Evolutionary conservation across 2,888 invertebrate genomes (phyloP), one percentile per base, ranked within the genome.

Genomic region (Dendrolimus houi): DNA sequence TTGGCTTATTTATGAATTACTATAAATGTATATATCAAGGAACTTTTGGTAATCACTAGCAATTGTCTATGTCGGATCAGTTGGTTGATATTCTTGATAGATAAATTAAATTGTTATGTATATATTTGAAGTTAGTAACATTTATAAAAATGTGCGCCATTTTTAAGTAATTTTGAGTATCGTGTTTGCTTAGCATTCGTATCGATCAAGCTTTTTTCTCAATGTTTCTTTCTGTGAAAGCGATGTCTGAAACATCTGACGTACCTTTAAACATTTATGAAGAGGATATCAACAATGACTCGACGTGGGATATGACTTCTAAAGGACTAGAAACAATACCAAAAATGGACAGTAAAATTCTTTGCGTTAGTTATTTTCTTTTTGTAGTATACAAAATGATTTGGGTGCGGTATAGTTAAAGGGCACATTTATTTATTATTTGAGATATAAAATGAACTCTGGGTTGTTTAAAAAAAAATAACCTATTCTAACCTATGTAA

Each of bases 261-360:
- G 55, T 53, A 56, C 56, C 65, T 7, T 56, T 62, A 53, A 80
- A 81, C 65, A 69, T 87, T 52, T 87, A 88, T 59, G 87, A 86
- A 60, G 80, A 82, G 62, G 71, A 68, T 52, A 62, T 81, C 42
- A 75, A 78, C 64, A 75, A 81, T 56, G 77, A 81, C 53, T 81
- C 76, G 6, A 71, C 71, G 10, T 69, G 76, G 53, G 80, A 87
- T 70, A 70, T 84, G 54, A 82, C 85, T 13, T 72, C 67, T 2
- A 72, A 75, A 64, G 67, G 65, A n/a, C 68, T 89, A 52, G 65
- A 70, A 29, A 54, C 52, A 40, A 62, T 83, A 9, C 86, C 89
- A 1, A 64, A 71, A 41, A 61, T 86, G 13, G 71, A 72, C 10
- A 81, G 75, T 61, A 69, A 69, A 52, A 59, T 66, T 53, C 54